Percentiles rank a stretch among this genome's conserved stretches.
These are phyloP conservation scores for Lordiphosa fenestrarum DNA, from an alignment of 2,888 invertebrate genomes.

Conservation along the genomic window DNA sequence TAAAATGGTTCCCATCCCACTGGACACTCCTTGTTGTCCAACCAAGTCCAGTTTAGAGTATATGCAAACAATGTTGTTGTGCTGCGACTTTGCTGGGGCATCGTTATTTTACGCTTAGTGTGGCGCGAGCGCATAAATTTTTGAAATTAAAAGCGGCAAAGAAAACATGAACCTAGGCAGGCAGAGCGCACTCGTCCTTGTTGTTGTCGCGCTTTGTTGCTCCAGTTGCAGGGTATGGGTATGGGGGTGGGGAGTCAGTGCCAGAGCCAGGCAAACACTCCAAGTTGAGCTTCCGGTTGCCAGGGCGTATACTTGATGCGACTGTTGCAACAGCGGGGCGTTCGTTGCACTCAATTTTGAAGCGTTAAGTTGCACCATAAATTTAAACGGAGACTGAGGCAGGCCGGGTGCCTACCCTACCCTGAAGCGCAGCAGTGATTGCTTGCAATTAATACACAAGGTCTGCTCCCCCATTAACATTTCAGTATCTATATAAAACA, in stretches of 20 bases:
- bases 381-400: conserved; percentile 56
- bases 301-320: conserved; percentile 70
- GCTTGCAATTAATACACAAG: too few relatives aligned
- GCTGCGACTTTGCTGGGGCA: conserved; percentile 46
- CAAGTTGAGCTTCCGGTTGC: conserved; percentile 71
- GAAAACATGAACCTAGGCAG: conserved; percentile 74
- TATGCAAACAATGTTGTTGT: conserved; percentile 51
- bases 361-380: conserved; percentile 75
- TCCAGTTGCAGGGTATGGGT: neutral
- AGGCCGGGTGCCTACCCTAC: neutral
- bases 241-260: neutral
- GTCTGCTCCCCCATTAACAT: too few relatives aligned
- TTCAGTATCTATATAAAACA: too few relatives aligned
- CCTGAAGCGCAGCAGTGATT: neutral
- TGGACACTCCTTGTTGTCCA: neutral
- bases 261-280: conserved; percentile 65
- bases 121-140: conserved; percentile 76
- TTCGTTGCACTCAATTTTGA: conserved; percentile 74
- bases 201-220: conserved; percentile 65
- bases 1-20: neutral
- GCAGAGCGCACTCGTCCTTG: conserved; percentile 58
- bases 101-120: conserved; percentile 75
- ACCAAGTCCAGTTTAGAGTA: conserved; percentile 21
- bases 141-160: conserved; percentile 74
- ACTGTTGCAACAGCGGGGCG: conserved; percentile 52